A percentile compares a stretch with the other conserved stretches of the same genome.
Conservation (phyloP, 2,113 vertebrate species). For the Holacanthus passer region DNA sequence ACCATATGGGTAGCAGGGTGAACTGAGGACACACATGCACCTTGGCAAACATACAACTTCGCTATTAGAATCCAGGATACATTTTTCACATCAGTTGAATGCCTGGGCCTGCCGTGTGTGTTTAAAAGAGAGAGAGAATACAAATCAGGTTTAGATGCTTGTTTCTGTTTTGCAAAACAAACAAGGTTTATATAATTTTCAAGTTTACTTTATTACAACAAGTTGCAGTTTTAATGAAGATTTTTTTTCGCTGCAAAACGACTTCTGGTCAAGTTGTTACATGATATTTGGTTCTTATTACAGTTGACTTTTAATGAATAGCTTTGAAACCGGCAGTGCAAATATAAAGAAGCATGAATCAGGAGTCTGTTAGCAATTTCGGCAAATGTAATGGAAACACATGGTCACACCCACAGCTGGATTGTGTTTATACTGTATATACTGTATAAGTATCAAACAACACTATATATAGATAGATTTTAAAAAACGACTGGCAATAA, state of each 20-base stretch:
- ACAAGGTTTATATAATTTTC: background rate
- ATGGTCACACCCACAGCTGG: constrained; percentile 42
- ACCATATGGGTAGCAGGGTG: constrained; percentile 86
- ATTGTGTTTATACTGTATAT: constrained; percentile 51
- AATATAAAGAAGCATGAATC: constrained; percentile 44
- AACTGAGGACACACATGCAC: constrained; percentile 86
- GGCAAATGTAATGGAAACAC: constrained; percentile 63
- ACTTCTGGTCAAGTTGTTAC: constrained; percentile 40
- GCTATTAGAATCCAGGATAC: constrained; percentile 86
- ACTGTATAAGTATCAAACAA: constrained; percentile 32
- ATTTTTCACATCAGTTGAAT: constrained; percentile 85
- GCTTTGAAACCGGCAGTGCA: constrained; percentile 32
- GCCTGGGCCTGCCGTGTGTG: constrained; percentile 72
- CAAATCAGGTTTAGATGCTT: constrained; percentile 45
- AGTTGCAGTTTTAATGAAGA: constrained; percentile 30
- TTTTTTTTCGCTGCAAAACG: constrained; percentile 15
- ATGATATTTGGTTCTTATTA: constrained; percentile 17
- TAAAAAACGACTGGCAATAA: background rate
- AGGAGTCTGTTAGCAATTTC: constrained; percentile 50
- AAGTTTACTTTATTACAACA: constrained; percentile 13
- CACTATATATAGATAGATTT: background rate
- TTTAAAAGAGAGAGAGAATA: constrained; percentile 71
- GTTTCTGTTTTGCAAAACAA: constrained; percentile 33
- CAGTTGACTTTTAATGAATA: constrained; percentile 37
- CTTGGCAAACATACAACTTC: constrained; percentile 85